These are phyloP conservation scores for Jacana jacana DNA, from an alignment of 2,113 vertebrate genomes.

Conservation along the genomic window DNA sequence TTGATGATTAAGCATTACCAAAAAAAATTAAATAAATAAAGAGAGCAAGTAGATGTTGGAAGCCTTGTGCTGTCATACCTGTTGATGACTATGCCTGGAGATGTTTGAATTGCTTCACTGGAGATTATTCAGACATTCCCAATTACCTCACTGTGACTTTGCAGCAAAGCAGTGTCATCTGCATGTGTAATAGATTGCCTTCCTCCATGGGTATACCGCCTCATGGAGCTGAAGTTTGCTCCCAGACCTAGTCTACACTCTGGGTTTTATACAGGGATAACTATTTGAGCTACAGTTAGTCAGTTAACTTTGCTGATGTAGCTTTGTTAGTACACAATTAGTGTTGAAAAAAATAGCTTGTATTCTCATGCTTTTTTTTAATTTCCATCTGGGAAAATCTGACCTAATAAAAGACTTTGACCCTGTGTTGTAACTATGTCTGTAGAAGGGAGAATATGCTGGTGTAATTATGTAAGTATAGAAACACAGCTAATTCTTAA, in stretches of 20 bases:
- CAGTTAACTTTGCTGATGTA: background rate
- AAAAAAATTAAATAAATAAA: background rate
- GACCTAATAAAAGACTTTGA: background rate
- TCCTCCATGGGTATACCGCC: background rate
- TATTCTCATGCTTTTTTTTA: background rate
- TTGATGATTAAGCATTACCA: conserved; percentile 21
- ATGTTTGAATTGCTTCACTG: conserved; percentile 44
- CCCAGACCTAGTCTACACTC: background rate
- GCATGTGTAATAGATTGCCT: background rate
- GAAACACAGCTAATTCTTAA: background rate
- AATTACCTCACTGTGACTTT: background rate
- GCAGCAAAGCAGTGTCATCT: background rate
- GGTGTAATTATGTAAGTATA: background rate
- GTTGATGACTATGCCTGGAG: background rate
- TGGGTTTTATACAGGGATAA: background rate
- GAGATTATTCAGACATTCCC: conserved; percentile 18
- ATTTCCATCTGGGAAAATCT: background rate
- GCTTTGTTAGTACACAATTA: background rate
- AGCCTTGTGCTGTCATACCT: background rate
- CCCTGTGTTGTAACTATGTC: accelerated
- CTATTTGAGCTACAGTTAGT: background rate
- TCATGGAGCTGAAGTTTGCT: background rate
- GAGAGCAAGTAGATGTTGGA: background rate
- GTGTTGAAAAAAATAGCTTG: background rate
- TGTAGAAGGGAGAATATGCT: background rate